Conservation (phyloP, 2,888 invertebrate genomes). For the Agonopterix alstromeriana region DNA sequence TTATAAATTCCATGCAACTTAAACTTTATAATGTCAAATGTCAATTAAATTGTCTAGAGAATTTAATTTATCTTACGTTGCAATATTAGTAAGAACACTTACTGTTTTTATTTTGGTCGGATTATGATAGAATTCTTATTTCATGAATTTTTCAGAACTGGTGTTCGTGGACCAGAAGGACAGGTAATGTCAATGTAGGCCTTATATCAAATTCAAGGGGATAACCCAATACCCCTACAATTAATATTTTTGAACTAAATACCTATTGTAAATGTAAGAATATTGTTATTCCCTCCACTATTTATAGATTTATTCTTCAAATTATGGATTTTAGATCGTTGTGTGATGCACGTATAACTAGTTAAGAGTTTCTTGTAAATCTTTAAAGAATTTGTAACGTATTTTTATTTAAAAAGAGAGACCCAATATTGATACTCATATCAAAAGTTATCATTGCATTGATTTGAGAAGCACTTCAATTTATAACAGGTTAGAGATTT, state of each 20-base stretch:
- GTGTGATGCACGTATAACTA: conserved; percentile 27
- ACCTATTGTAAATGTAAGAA: conserved; percentile 49
- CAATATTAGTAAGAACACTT: no score
- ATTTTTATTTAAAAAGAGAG: background rate
- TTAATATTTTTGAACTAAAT: conserved; percentile 10
- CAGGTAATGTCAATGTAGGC: conserved; percentile 40
- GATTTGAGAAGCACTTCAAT: no score
- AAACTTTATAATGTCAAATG: no score
- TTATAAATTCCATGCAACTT: no score
- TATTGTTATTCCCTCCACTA: conserved; percentile 67
- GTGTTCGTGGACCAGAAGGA: conserved; percentile 60
- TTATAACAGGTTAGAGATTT: no score
- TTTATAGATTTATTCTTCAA: conserved; percentile 40
- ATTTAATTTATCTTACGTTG: no score
- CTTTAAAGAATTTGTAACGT: background rate
- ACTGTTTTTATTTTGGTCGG: no score
- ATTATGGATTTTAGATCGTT: conserved; percentile 21
- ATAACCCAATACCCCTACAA: conserved; percentile 19
- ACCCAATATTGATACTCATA: background rate
- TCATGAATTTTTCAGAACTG: conserved; percentile 28
- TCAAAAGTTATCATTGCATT: background rate
- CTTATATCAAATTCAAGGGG: conserved; percentile 34
- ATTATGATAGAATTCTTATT: no score
- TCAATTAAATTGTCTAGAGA: no score
- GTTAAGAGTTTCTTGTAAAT: conserved; percentile 3